These are phyloP conservation scores for Ginglymostoma cirratum DNA, from an alignment of 2,113 vertebrate species.

Conservation along the genomic window DNA sequence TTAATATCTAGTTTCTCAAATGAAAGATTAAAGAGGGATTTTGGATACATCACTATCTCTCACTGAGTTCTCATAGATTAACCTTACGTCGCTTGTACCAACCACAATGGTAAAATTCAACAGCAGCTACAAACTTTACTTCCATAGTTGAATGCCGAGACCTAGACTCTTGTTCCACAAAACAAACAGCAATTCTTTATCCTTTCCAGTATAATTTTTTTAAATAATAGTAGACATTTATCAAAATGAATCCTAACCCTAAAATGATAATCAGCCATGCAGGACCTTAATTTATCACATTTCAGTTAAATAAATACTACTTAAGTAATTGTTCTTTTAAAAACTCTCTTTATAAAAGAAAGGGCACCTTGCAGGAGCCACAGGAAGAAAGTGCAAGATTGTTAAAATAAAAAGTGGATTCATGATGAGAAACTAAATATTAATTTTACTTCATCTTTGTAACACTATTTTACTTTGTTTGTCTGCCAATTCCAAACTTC, in stretches of 20 bases:
- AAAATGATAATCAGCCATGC: neutral
- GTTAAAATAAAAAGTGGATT: neutral
- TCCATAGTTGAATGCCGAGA: neutral
- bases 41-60: conserved; percentile 52
- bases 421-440: conserved; percentile 57
- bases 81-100: neutral
- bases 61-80: conserved; percentile 45
- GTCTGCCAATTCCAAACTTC: conserved; percentile 46
- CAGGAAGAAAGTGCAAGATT: conserved; percentile 14
- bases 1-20: conserved; percentile 62
- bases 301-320: conserved; percentile 31
- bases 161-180: neutral
- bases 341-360: neutral
- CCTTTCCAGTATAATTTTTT: conserved; percentile 25
- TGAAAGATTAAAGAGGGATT: conserved; percentile 58
- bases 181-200: neutral
- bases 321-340: neutral
- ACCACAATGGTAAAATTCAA: neutral
- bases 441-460: conserved; percentile 48
- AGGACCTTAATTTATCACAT: neutral
- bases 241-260: neutral
- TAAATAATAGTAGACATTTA: neutral
- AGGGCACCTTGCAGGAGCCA: neutral
- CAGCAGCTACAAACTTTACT: neutral
- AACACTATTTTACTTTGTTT: conserved; percentile 55